Evolutionary conservation across 1,140 invertebrate species (phyloP), one percentile per base, ranked within the genome.

Genomic region (Pseudobourletiella spinata): DNA sequence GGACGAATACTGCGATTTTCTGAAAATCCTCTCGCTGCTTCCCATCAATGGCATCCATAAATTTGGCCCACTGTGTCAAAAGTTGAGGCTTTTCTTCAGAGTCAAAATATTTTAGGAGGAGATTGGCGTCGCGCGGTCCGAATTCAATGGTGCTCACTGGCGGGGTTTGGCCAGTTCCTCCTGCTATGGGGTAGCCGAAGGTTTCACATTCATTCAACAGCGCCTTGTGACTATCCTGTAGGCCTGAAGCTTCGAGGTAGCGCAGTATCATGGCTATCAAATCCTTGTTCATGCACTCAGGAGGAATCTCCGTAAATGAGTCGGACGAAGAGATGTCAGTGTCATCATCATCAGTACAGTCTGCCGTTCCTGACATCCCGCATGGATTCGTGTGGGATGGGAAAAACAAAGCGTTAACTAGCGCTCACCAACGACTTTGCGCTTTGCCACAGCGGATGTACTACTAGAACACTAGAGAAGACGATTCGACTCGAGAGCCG

Each of bases 1-100:
- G 48, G 6, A 66, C 48, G 50, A 44, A 59, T 29, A 66, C 59
- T 1, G 64, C 59, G 2, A 62, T 44, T 28, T 59, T 62, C 22
- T 32, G 26, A 29, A 58, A 59, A 18, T 65, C 48, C 24, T 25
- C 20, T 20, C 4, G 18, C 6, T 51, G 20, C 6, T 46, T 3
- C 6, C 3, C 3, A 28, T 61, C 51, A 42, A 55, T 8, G 30
- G 32, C 25, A 26, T 16, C 22, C 35, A 61, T 43, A 22, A 61
- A 52, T 44, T 46, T 50, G 15, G 4, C 8, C 42, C 57, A 59
- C 16, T 42, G 55, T 39, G 8, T 4, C 3, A 57, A 24, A 4
- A 57, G 14, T 20, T 6, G 11, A 42, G 3, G 20, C 24, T 3
- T 48, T 11, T 50, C 60, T 25, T 57, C 26, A 46, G 15, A 2